These are phyloP conservation scores for Liopterus haemorrhoidalis DNA, from an alignment of 2,888 invertebrate genomes.

Conservation along the genomic window DNA sequence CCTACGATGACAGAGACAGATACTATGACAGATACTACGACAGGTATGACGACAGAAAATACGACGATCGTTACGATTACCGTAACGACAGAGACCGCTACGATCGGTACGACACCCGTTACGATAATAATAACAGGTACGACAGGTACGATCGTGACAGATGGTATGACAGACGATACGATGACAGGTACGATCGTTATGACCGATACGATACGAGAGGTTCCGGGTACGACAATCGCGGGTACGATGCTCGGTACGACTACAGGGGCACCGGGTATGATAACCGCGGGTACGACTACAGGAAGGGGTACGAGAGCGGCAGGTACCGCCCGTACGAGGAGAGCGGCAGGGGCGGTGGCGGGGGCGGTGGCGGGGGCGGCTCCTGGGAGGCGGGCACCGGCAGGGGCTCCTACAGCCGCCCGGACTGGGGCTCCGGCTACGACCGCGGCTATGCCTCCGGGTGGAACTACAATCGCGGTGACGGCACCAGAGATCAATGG, in stretches of 20 bases:
- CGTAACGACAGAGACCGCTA: constrained; percentile 38
- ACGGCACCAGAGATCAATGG: constrained; percentile 45
- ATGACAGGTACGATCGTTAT: constrained; percentile 28
- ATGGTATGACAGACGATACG: constrained; percentile 44
- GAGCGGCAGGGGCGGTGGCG: constrained; percentile 56
- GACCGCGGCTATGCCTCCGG: constrained; percentile 42
- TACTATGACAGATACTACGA: constrained; percentile 15
- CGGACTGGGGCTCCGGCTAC: constrained; percentile 40
- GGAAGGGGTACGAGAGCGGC: constrained; percentile 30
- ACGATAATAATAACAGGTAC: constrained; percentile 33
- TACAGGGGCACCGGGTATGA: constrained; percentile 44
- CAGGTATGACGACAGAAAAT: constrained; percentile 14
- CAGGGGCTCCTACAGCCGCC: constrained; percentile 56
- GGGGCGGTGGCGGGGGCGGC: constrained; percentile 55
- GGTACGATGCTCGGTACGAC: constrained; percentile 34
- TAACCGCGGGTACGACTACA: constrained; percentile 37
- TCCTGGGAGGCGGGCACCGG: constrained; percentile 16
- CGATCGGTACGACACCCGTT: constrained; percentile 35
- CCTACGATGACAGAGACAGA: constrained; percentile 13
- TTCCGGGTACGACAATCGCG: constrained; percentile 24
- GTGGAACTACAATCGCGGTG: constrained; percentile 41
- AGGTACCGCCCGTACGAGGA: constrained; percentile 53
- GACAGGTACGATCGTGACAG: constrained; percentile 42
- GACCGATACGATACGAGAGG: constrained; percentile 23
- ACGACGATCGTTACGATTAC: constrained; percentile 39